Percentiles rank a stretch among this genome's conserved stretches.
Evolutionary conservation across 2,797 vertebrate genomes (phyloP).

Genomic region (Bradypus variegatus): DNA sequence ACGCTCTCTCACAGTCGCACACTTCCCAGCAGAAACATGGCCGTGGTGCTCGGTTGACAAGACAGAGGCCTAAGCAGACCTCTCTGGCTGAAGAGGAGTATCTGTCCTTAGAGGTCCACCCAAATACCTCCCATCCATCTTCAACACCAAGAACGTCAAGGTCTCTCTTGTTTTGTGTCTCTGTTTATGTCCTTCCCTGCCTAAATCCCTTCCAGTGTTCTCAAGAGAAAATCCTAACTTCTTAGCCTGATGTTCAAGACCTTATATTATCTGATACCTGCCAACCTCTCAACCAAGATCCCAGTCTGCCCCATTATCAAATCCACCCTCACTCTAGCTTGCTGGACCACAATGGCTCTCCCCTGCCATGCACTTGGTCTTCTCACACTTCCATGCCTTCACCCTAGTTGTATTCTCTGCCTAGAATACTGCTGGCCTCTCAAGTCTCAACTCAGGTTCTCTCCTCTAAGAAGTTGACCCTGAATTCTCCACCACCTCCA

Average conservation of each 20-base stretch:
- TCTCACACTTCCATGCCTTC: background rate
- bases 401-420: background rate
- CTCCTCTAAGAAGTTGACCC: background rate
- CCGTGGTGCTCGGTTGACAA: accelerated
- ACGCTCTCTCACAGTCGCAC: background rate
- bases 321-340: background rate
- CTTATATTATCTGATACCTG: background rate
- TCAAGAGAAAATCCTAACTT: background rate
- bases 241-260: background rate
- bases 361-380: no score
- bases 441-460: background rate
- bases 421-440: background rate
- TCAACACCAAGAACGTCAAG: background rate
- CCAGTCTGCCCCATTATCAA: background rate
- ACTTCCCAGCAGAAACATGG: background rate
- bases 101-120: background rate
- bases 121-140: background rate
- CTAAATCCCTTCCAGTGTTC: background rate
- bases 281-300: background rate
- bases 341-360: background rate
- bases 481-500: background rate
- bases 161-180: background rate
- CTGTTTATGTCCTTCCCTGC: background rate
- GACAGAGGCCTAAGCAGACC: background rate
- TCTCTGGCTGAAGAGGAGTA: background rate